phyloP scores from a whole-genome alignment of 1,140 invertebrate species.

The Gonatopus flavifemur region DNA sequence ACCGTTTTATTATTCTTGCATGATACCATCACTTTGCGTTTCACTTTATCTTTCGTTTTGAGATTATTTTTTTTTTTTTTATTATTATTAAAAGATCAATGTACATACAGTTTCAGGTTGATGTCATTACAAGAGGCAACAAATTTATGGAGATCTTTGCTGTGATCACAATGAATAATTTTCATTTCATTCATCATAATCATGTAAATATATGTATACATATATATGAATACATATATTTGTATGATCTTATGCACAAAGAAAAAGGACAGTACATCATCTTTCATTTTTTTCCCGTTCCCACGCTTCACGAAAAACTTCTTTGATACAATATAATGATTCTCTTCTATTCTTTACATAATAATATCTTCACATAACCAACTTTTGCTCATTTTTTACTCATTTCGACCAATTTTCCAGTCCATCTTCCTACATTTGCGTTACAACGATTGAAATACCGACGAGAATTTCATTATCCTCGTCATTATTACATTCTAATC shows the following conservation, averaged over 20 bases:
- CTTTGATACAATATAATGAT: background rate
- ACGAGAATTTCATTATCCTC: too few species aligned
- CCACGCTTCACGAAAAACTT: conserved; percentile 2
- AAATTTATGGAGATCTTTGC: conserved; percentile 21
- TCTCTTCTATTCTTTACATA: background rate
- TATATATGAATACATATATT: too few species aligned
- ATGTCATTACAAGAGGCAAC: conserved; percentile 21
- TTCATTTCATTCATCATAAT: conserved; percentile 13
- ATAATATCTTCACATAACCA: too few species aligned
- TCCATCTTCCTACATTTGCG: too few species aligned
- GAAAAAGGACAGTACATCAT: conserved; percentile 12
- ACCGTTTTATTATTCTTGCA: conserved; percentile 30
- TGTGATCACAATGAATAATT: conserved; percentile 14
- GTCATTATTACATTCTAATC: too few species aligned
- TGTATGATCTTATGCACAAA: conserved; percentile 17
- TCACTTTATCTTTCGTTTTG: too few species aligned
- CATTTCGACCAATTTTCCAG: too few species aligned
- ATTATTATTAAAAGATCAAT: conserved; percentile 30
- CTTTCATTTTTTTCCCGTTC: background rate
- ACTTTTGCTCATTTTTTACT: too few species aligned
- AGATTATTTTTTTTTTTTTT: too few species aligned
- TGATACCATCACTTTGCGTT: conserved; percentile 26
- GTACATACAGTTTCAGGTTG: conserved; percentile 27
- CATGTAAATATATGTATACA: background rate
- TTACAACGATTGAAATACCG: too few species aligned